These are phyloP conservation scores for Rhopilema esculentum DNA, from an alignment of 30 jellyfish, hydroid and myxozoan genomes.

Conservation along the genomic window DNA sequence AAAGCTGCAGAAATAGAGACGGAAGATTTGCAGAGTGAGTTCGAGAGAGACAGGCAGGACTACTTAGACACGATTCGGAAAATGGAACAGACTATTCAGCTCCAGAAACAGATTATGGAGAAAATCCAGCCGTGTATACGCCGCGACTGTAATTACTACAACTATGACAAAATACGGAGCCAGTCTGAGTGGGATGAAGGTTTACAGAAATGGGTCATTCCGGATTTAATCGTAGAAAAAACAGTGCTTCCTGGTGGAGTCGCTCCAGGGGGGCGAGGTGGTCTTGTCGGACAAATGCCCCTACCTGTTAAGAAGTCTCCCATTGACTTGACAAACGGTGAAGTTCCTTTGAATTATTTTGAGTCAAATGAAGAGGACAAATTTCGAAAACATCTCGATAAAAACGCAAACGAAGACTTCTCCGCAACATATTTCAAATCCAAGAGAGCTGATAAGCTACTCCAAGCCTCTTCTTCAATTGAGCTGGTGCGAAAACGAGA, in stretches of 20 bases:
- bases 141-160: conserved; percentile 93
- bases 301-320: conserved; percentile 15
- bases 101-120: conserved; percentile 87
- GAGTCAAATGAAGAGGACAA: conserved; percentile 76
- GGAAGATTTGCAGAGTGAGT: conserved; percentile 90
- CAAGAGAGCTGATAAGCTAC: conserved; percentile 87
- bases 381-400: conserved; percentile 66
- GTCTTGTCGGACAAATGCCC: conserved; percentile 71
- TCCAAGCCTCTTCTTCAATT: conserved; percentile 77
- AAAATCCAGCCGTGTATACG: conserved; percentile 96
- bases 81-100: conserved; percentile 84
- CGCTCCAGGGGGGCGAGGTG: conserved; percentile 68
- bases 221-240: conserved; percentile 84
- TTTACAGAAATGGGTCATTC: conserved; percentile 80
- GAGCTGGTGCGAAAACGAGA: conserved; percentile 58
- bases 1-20: conserved; percentile 85
- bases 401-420: conserved; percentile 71
- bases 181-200: conserved; percentile 89
- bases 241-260: conserved; percentile 86
- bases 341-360: conserved; percentile 53
- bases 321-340: conserved; percentile 37
- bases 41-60: conserved; percentile 94
- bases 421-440: conserved; percentile 84
- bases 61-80: conserved; percentile 92
- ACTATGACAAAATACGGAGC: conserved; percentile 73